phyloP scores from a whole-genome alignment of 2,888 invertebrate species.

The Mythimna albipuncta region DNA sequence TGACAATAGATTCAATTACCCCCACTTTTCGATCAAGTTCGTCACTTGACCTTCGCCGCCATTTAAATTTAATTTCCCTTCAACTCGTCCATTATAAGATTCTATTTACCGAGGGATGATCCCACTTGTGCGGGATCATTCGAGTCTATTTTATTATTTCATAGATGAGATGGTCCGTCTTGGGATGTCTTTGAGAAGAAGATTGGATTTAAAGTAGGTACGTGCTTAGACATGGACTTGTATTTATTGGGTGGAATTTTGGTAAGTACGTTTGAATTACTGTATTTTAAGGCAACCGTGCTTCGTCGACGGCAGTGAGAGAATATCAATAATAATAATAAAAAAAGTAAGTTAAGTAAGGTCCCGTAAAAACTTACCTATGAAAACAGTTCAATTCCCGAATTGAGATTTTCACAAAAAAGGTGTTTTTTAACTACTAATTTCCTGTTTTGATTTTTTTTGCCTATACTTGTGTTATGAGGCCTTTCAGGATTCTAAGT shows the following conservation, averaged over 20 bases:
- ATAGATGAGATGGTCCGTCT: slow-evolving; percentile 48
- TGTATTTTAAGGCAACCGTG: too few species aligned
- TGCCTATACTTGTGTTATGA: too few species aligned
- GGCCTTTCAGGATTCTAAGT: too few species aligned
- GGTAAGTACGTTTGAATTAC: too few species aligned
- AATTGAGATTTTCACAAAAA: too few species aligned
- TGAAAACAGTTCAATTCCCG: too few species aligned
- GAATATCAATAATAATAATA: too few species aligned
- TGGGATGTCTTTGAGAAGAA: slow-evolving; percentile 7
- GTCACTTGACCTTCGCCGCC: slow-evolving; percentile 53
- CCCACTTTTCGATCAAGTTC: slow-evolving; percentile 31
- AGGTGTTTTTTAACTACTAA: too few species aligned
- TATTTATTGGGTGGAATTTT: neutral
- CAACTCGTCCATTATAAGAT: slow-evolving; percentile 71
- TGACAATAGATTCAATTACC: slow-evolving; percentile 41
- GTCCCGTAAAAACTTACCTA: too few species aligned
- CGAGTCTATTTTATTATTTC: slow-evolving; percentile 68
- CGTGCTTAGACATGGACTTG: neutral
- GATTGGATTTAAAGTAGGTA: slow-evolving; percentile 20
- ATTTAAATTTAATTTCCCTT: slow-evolving; percentile 72
- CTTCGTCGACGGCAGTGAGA: too few species aligned
- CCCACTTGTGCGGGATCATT: slow-evolving; percentile 58
- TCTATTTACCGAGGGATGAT: slow-evolving; percentile 72
- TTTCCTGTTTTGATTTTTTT: too few species aligned
- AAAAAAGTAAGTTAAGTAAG: too few species aligned